Evolutionary conservation across 1,140 invertebrate species (phyloP), one percentile per base, ranked within the genome.

Genomic region (Halictus rubicundus): DNA sequence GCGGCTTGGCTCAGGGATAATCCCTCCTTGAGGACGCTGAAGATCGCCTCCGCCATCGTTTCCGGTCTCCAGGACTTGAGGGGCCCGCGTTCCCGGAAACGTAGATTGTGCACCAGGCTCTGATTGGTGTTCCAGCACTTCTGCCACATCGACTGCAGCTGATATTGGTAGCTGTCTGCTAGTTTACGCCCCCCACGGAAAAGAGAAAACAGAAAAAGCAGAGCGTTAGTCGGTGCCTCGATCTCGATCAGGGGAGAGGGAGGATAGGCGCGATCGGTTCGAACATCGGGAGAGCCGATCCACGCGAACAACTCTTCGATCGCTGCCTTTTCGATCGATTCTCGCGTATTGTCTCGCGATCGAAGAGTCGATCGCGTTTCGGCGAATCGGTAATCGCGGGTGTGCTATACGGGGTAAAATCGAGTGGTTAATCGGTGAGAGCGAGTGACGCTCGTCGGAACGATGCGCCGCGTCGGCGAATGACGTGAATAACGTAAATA

Each of bases 101-200:
- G 95, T 86, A 98, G 93, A 90, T 97, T 97, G 92, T 98, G 97
- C 49, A 97, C 96, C 84, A 97, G 94, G 82, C 96, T 96, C 91
- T 97, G 97, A 92, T 97, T 97, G 70, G 96, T 97, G 90, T 96
- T 98, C 97, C 97, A 98, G 92, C 97, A 98, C 91, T 98, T 98
- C 92, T 98, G 97, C 97, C 97, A 98, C 95, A 98, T 97, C 52
- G 96, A 97, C 92, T 98, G 97, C 90, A 98, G 93, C 92, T 98
- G 97, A 92, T 98, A 98, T 93, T 98, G 97, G 94, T 98, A 98
- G 94, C 96, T 97, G 94, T 97, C 97, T 96, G 96, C 95, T 96
- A 95, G 84, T 87, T 81, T 92, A 92, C 90, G 91, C 89, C 89
- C 89, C 89, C 91, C 90, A 88, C 87, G 93, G 93, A 93, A 92